phyloP scores from a whole-genome alignment of 1,140 invertebrate species.

The Leptinotarsa texana region DNA sequence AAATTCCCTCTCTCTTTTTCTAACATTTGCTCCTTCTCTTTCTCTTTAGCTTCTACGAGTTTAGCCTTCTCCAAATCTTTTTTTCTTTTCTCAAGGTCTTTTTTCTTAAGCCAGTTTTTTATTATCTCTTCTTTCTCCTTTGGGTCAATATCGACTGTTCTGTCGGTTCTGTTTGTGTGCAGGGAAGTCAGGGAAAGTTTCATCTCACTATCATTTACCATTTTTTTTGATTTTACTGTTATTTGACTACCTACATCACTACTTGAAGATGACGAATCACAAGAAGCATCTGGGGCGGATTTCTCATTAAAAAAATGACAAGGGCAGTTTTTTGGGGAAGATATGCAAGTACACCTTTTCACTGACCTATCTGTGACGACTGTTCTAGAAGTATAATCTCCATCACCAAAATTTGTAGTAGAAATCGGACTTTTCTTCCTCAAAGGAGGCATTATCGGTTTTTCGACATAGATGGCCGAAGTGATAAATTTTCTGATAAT shows the following conservation, averaged over 20 bases:
- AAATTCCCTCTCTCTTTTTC: conserved; percentile 50
- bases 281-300: conserved; percentile 26
- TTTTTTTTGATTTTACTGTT: conserved; percentile 29
- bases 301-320: conserved; percentile 37
- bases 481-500: conserved; percentile 47
- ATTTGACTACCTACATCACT: conserved; percentile 28
- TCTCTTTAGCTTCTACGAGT: conserved; percentile 38
- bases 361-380: conserved; percentile 11
- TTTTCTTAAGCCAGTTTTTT: conserved; percentile 47
- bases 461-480: conserved; percentile 49
- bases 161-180: conserved; percentile 28
- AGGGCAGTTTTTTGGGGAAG: conserved; percentile 21
- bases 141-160: conserved; percentile 20
- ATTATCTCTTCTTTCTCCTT: conserved; percentile 39
- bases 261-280: conserved; percentile 19
- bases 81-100: conserved; percentile 41
- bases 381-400: conserved; percentile 2
- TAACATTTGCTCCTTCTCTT: conserved; percentile 35
- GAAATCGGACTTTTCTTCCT: conserved; percentile 34
- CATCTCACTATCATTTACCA: conserved; percentile 31
- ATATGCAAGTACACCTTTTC: conserved; percentile 20
- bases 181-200: conserved; percentile 42
- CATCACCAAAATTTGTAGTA: conserved; percentile 6
- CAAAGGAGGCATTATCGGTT: conserved; percentile 34
- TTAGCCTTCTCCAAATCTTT: conserved; percentile 35